These are phyloP conservation scores for Zootermopsis nevadensis DNA, from an alignment of 2,888 invertebrate genomes.

Conservation along the genomic window DNA sequence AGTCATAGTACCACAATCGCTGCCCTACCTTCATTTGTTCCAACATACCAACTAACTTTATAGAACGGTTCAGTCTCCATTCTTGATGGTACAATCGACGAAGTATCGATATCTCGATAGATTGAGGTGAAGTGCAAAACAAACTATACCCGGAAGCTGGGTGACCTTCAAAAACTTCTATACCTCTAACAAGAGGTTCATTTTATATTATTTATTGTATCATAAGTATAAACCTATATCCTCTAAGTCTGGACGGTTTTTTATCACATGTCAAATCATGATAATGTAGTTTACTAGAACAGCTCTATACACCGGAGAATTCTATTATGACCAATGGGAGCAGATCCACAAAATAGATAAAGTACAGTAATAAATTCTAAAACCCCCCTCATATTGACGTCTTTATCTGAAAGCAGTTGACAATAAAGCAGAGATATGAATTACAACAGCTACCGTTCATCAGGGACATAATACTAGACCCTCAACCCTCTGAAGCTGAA, in stretches of 20 bases:
- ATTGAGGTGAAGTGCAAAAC: background rate
- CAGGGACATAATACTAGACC: too few relatives aligned
- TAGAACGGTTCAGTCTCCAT: background rate
- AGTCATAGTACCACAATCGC: background rate
- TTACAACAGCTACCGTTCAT: too few relatives aligned
- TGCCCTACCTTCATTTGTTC: background rate
- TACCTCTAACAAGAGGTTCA: background rate
- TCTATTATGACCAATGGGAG: background rate
- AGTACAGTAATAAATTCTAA: background rate
- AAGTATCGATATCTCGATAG: background rate
- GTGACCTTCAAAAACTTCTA: background rate
- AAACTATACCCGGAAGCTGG: slow-evolving; percentile 10
- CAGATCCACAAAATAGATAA: background rate
- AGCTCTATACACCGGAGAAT: background rate
- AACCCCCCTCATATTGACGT: background rate
- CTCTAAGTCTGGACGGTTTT: background rate
- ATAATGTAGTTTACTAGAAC: background rate
- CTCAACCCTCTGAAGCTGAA: too few relatives aligned
- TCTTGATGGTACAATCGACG: background rate
- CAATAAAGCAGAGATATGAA: background rate
- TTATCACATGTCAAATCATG: background rate
- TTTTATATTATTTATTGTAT: background rate
- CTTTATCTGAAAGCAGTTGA: background rate
- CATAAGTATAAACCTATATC: too few relatives aligned
- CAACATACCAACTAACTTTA: background rate